Percentiles rank a stretch among this genome's conserved stretches.
Evolutionary conservation across 2,113 vertebrate genomes (phyloP).

Genomic region (Malurus elegans): DNA sequence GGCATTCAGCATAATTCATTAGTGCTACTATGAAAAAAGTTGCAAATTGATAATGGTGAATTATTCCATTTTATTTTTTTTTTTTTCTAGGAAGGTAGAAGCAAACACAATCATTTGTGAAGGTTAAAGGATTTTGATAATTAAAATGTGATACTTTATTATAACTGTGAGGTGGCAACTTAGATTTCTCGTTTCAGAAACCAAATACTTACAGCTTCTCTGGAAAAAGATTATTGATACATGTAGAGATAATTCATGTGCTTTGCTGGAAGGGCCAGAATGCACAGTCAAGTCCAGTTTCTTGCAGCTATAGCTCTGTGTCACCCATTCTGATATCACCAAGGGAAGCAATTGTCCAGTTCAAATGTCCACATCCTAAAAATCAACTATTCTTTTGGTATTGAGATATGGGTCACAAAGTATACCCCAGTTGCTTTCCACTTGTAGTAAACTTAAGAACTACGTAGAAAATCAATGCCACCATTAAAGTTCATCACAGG

Average conservation of each 20-base stretch:
- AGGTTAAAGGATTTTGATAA: not conserved
- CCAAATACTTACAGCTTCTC: not conserved
- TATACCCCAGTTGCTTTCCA: not conserved
- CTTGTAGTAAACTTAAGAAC: not conserved
- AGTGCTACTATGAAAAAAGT: not conserved
- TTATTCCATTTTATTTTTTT: not conserved
- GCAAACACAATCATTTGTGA: not conserved
- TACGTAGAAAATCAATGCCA: not conserved
- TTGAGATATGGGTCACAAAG: not conserved
- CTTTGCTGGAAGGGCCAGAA: not conserved
- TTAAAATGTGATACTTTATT: not conserved
- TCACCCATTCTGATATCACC: not conserved
- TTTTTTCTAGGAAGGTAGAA: not conserved
- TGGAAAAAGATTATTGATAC: not conserved
- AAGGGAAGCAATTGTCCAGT: not conserved
- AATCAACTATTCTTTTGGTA: not conserved
- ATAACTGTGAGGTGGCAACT: not conserved
- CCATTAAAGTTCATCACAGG: not conserved
- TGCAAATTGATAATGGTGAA: not conserved
- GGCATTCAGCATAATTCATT: not conserved
- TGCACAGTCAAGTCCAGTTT: not conserved
- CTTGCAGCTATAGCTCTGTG: not conserved
- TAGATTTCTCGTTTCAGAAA: not conserved
- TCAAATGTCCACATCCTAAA: not conserved
- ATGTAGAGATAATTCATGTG: not conserved